Evolutionary conservation across 1,140 invertebrate genomes (phyloP).

Genomic region (Coboldia fuscipes): DNA sequence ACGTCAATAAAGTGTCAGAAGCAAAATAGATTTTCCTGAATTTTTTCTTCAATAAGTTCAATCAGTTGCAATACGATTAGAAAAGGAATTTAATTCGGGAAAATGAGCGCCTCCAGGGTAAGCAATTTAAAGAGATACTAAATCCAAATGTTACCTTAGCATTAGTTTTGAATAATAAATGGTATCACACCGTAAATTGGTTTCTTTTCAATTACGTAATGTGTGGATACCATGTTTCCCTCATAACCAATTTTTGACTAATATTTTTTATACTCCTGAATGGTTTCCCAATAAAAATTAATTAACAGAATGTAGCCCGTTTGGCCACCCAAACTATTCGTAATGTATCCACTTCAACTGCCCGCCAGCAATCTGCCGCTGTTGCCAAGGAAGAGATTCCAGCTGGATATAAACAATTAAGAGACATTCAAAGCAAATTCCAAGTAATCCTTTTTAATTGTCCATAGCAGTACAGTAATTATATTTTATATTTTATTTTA

Average conservation of each 20-base stretch:
- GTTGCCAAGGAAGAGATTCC: constrained; percentile 11
- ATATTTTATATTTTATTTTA: neutral
- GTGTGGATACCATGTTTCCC: neutral
- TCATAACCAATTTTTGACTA: constrained; percentile 1
- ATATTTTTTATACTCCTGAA: neutral
- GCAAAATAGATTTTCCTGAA: no score
- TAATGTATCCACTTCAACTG: constrained; percentile 13
- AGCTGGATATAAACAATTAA: constrained; percentile 17
- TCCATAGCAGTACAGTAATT: neutral
- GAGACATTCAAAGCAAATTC: constrained; percentile 4
- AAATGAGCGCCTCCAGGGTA: no score
- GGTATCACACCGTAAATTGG: no score
- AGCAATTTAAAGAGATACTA: no score
- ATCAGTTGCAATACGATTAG: no score
- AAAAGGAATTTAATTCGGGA: no score
- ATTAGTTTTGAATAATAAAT: no score
- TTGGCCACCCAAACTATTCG: constrained; percentile 12
- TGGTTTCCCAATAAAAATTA: constrained; percentile 5
- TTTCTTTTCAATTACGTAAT: neutral
- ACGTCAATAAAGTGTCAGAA: no score
- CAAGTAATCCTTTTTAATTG: neutral
- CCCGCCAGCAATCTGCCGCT: constrained; percentile 8
- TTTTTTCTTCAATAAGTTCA: no score
- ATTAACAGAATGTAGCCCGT: constrained; percentile 12
- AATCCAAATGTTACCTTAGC: no score